Base-by-base conservation (phyloP, 2,113 vertebrate genomes). In the Carollia perspicillata region DNA sequence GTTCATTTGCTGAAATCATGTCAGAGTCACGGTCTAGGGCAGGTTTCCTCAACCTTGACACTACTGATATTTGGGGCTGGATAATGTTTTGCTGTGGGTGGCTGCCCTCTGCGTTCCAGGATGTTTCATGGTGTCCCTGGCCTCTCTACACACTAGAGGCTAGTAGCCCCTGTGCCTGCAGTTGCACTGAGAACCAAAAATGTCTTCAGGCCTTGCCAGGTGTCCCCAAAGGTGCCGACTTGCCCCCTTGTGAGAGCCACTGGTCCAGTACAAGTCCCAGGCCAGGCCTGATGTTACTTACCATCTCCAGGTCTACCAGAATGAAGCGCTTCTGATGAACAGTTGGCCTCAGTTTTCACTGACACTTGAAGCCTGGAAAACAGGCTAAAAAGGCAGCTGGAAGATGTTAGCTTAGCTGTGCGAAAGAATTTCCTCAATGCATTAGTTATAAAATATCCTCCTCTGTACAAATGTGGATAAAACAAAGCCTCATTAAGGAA, bases 301-400 rank as follows among this genome's bases (percentile, higher is more conserved):
- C n/a, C 78, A 7, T 83, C 11, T 75, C 65, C 33, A 75, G 55
- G 53, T 89, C 58, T 81, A 9, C 3, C 69, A 75, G 55, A 72
- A 37, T 35, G 63, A 83, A 85, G 23, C 28, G 86, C 37, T 58
- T 75, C 66, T 51, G 5, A 11, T 5, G 18, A 66, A 81, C 40
- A 96, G 40, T 66, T 94, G 51, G n/a, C 53, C 66, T 90, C 30
- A 5, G 69, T 90, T 93, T 85, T 63, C 35, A 47, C 30, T 40
- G 37, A 93, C 42, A 44, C 37, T 58, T 93, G 30, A 89, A 90
- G 66, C 79, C 77, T 75, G 44, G n/a, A 87, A 84, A 93, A 89
- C 63, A 77, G 74, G 18, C 71, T 77, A 26, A 60, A 83, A 68
- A 85, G 42, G 37, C 35, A 81, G 71, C 63, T 63, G 60, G 44